phyloP scores from a whole-genome alignment of 2,797 vertebrate genomes.

The Miichthys miiuy region DNA sequence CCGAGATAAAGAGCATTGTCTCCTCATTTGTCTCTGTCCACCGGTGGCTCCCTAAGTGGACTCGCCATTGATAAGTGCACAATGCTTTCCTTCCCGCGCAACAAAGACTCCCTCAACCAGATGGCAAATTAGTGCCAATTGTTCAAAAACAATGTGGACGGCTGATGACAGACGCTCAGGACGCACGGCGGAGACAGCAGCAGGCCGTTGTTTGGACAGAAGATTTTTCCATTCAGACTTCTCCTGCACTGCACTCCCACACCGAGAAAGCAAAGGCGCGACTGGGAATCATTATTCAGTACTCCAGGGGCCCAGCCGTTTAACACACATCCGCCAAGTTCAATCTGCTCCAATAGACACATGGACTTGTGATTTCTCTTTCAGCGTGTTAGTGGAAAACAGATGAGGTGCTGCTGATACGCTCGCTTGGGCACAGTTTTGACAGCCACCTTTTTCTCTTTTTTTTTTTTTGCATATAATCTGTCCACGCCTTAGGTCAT shows the following conservation, averaged over 20 bases:
- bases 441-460: conserved; percentile 43
- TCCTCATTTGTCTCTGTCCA: conserved; percentile 74
- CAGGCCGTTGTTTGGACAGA: conserved; percentile 72
- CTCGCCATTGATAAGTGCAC: conserved; percentile 79
- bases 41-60: conserved; percentile 75
- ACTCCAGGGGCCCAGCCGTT: conserved; percentile 62
- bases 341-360: conserved; percentile 66
- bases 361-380: conserved; percentile 61
- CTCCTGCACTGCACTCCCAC: conserved; percentile 46
- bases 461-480: conserved; percentile 48
- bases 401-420: conserved; percentile 65
- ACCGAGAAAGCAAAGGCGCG: conserved; percentile 45
- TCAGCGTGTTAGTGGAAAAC: conserved; percentile 69
- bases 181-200: conserved; percentile 49
- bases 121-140: conserved; percentile 88
- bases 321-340: conserved; percentile 74
- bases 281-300: conserved; percentile 73
- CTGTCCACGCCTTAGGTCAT: conserved; percentile 65
- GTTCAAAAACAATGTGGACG: conserved; percentile 84
- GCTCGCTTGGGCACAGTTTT: conserved; percentile 35
- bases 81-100: conserved; percentile 74
- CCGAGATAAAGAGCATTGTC: conserved; percentile 73
- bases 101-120: conserved; percentile 82
- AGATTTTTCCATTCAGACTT: conserved; percentile 69
- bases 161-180: conserved; percentile 78